Conservation (phyloP, 2,113 vertebrate genomes). For the Guaruba guarouba region DNA sequence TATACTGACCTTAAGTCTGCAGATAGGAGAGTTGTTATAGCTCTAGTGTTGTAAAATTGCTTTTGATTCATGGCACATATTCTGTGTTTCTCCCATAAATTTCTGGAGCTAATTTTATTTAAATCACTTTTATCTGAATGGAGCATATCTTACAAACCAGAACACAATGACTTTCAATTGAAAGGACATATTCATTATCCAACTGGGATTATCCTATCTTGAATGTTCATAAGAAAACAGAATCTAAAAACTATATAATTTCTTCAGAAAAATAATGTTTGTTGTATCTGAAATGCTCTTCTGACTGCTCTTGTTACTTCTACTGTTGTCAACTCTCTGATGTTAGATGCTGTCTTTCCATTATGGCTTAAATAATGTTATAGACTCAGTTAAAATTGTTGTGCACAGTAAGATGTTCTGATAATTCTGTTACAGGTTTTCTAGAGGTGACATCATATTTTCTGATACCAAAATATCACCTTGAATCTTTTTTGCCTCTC, state of each 20-base stretch:
- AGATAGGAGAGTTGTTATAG: not conserved
- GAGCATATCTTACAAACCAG: constrained; percentile 29
- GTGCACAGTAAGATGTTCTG: not conserved
- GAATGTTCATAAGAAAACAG: not conserved
- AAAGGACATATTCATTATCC: constrained; percentile 22
- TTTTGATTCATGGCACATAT: not conserved
- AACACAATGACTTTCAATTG: constrained; percentile 50
- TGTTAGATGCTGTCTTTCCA: not conserved
- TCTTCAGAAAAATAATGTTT: constrained; percentile 9
- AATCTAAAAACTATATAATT: not conserved
- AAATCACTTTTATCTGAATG: constrained; percentile 45
- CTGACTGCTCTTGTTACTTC: constrained; percentile 20
- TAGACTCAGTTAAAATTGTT: not conserved
- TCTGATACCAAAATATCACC: not conserved
- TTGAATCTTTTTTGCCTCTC: not conserved
- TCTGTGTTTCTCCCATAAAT: not conserved
- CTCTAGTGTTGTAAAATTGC: not conserved
- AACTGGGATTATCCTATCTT: constrained; percentile 23
- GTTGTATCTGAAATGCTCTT: not conserved
- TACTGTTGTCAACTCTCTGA: not conserved
- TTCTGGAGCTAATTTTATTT: constrained; percentile 44
- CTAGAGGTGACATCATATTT: not conserved
- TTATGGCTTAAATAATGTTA: constrained; percentile 1
- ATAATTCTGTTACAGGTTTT: not conserved
- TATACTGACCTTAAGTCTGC: constrained; percentile 11